Evolutionary conservation across 2,113 vertebrate species (phyloP).

Genomic region (Recurvirostra avosetta): DNA sequence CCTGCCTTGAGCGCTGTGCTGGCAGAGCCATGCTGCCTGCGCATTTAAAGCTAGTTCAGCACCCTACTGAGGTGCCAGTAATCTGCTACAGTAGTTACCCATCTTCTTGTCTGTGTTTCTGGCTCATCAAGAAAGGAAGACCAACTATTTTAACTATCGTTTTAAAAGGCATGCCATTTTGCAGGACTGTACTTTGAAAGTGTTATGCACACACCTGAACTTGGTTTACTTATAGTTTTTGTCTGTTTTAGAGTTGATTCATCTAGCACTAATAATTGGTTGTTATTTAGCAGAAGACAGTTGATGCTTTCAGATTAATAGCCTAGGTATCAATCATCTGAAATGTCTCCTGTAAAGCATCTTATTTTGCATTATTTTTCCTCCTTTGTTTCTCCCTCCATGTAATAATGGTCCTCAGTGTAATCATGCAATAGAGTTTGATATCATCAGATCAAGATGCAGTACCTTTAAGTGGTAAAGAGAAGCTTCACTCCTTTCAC

Average conservation of each 20-base stretch:
- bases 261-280: not conserved
- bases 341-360: not conserved
- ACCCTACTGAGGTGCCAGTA: not conserved
- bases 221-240: not conserved
- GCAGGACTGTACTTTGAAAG: not conserved
- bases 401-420: not conserved
- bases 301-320: not conserved
- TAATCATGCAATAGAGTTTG: not conserved
- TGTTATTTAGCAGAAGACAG: not conserved
- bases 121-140: not conserved
- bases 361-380: not conserved
- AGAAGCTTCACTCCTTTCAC: not conserved
- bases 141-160: not conserved
- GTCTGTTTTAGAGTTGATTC: not conserved
- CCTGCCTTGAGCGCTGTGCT: not conserved
- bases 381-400: not conserved
- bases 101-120: not conserved
- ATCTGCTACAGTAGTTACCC: not conserved
- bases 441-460: not conserved
- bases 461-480: not conserved
- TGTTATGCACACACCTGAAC: not conserved
- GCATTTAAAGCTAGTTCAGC: not conserved
- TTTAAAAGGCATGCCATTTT: not conserved
- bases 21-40: not conserved
- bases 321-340: not conserved